phyloP scores from a whole-genome alignment of 2,888 invertebrate genomes.

The Bellardia bayeri region DNA sequence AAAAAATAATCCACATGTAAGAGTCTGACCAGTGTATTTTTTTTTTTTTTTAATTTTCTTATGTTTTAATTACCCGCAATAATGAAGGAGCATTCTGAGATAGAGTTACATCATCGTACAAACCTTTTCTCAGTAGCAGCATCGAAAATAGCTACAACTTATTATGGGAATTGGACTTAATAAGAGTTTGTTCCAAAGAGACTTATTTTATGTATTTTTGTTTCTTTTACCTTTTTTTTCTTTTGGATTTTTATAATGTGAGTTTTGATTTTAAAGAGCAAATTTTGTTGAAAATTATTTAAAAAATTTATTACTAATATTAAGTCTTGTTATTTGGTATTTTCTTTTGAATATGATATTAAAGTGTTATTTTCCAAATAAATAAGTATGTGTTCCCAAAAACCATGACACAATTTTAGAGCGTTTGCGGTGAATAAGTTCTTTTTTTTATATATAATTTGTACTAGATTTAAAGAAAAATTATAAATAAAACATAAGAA shows the following conservation, averaged over 20 bases:
- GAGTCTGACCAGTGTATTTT: conserved; percentile 67
- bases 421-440: not conserved
- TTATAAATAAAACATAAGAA: no score
- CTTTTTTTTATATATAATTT: no score
- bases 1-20: conserved; percentile 55
- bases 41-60: conserved; percentile 25
- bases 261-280: conserved; percentile 34
- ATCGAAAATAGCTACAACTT: conserved; percentile 16
- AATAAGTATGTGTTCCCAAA: not conserved
- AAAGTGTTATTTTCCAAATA: conserved; percentile 28
- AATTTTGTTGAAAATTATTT: conserved; percentile 29
- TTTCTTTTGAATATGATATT: conserved; percentile 1
- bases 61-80: conserved; percentile 42
- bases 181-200: not conserved
- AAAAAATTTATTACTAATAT: conserved; percentile 26
- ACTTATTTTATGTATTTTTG: conserved; percentile 24
- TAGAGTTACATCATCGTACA: conserved; percentile 49
- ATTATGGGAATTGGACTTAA: conserved; percentile 26
- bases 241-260: conserved; percentile 1
- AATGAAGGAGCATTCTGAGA: conserved; percentile 32
- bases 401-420: conserved; percentile 50
- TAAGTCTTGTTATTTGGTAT: not conserved
- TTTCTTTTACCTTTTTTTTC: conserved; percentile 49
- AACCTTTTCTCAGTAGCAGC: conserved; percentile 58
- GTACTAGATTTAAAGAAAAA: no score